phyloP scores from a whole-genome alignment of 2,888 invertebrate genomes.

The Archips xylosteana region DNA sequence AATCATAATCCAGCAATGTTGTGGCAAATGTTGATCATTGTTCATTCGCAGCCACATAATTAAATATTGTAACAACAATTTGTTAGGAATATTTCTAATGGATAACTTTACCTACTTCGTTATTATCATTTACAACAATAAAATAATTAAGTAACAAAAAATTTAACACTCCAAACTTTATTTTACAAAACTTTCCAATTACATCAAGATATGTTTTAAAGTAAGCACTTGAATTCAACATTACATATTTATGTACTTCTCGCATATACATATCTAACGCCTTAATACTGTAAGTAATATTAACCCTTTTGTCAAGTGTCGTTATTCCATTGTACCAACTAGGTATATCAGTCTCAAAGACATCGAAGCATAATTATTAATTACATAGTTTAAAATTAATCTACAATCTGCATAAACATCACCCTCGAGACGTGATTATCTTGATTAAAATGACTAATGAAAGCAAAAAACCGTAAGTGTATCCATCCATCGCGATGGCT shows the following conservation, averaged over 20 bases:
- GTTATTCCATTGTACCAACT: slow-evolving; percentile 7
- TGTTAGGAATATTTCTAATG: neutral
- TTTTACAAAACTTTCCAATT: neutral
- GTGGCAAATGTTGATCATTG: neutral
- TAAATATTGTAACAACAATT: neutral
- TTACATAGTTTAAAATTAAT: slow-evolving; percentile 48
- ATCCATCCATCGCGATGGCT: slow-evolving; percentile 61
- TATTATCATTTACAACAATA: neutral
- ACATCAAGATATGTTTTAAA: neutral
- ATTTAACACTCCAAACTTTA: neutral
- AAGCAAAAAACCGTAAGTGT: slow-evolving; percentile 61
- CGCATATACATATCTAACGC: neutral
- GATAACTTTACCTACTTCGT: no score
- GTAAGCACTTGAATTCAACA: neutral
- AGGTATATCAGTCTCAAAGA: slow-evolving; percentile 40
- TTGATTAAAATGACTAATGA: slow-evolving; percentile 63
- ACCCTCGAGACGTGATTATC: slow-evolving; percentile 52
- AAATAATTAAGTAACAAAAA: neutral
- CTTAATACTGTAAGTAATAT: slow-evolving; percentile 21
- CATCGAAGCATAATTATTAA: slow-evolving; percentile 49
- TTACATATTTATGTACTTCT: neutral
- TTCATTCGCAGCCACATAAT: neutral
- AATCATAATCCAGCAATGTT: neutral
- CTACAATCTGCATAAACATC: slow-evolving; percentile 53
- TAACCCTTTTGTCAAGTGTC: slow-evolving; percentile 18